These are phyloP conservation scores for Corydoras maculifer DNA, from an alignment of 2,113 vertebrate genomes.

Conservation along the genomic window DNA sequence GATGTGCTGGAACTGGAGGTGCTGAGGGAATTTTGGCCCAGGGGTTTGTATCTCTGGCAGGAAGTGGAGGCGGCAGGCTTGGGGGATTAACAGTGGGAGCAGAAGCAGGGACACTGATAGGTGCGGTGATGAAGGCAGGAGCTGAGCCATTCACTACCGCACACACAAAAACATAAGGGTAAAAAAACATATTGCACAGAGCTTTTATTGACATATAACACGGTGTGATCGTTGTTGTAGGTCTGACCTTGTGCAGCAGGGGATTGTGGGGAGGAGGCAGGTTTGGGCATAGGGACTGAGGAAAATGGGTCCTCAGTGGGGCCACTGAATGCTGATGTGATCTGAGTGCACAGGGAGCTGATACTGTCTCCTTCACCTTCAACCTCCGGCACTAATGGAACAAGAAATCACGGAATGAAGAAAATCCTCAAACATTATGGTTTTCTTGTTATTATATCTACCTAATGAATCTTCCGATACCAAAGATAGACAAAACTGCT, in stretches of 20 bases:
- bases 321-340: slow-evolving; percentile 86
- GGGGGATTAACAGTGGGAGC: slow-evolving; percentile 62
- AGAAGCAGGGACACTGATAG: slow-evolving; percentile 62
- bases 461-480: no score
- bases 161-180: slow-evolving; percentile 58
- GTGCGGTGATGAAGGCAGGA: slow-evolving; percentile 76
- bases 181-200: no score
- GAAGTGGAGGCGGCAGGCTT: slow-evolving; percentile 77
- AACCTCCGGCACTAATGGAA: slow-evolving; percentile 78
- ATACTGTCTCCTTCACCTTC: slow-evolving; percentile 95
- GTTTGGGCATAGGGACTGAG: slow-evolving; percentile 85
- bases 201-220: no score
- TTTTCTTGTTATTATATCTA: background rate
- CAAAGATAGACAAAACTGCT: no score
- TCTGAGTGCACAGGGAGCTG: slow-evolving; percentile 93
- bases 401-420: slow-evolving; percentile 7
- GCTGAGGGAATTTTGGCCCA: slow-evolving; percentile 81
- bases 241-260: slow-evolving; percentile 81
- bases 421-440: background rate
- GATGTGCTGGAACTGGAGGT: slow-evolving; percentile 57
- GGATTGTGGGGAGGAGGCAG: slow-evolving; percentile 77
- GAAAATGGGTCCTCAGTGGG: slow-evolving; percentile 90
- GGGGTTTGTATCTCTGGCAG: slow-evolving; percentile 95
- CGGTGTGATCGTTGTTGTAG: no score
- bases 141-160: slow-evolving; percentile 90